Evolutionary conservation across 2,113 vertebrate species (phyloP).

Genomic region (Heptranchias perlo): DNA sequence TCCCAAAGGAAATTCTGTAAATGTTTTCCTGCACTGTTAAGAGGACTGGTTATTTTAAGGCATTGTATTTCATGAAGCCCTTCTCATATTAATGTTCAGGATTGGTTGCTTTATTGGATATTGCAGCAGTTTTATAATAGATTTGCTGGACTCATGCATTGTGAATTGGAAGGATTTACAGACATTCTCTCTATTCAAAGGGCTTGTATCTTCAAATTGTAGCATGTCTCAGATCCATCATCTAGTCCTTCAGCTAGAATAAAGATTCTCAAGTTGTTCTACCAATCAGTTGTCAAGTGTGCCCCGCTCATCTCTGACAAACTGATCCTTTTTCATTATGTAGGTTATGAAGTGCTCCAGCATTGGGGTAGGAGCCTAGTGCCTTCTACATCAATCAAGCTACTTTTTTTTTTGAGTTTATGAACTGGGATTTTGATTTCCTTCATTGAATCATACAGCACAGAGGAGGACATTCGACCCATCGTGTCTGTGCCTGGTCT

Average conservation of each 20-base stretch:
- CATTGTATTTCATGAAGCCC: neutral
- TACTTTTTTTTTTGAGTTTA: neutral
- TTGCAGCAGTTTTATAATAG: neutral
- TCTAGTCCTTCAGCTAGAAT: neutral
- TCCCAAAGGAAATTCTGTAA: neutral
- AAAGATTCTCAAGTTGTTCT: conserved; percentile 7
- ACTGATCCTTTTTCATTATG: conserved; percentile 1
- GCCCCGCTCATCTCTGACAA: neutral
- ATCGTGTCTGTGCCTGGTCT: neutral
- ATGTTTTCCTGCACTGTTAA: neutral
- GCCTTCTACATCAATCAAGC: neutral
- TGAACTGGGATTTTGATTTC: neutral
- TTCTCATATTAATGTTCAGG: neutral
- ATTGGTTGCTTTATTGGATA: neutral
- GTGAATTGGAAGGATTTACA: neutral
- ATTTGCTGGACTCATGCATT: neutral
- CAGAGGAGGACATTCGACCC: neutral
- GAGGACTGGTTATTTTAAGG: too few relatives aligned
- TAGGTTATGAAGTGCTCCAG: neutral
- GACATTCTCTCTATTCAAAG: neutral
- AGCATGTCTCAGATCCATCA: neutral
- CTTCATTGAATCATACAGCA: neutral
- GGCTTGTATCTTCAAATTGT: conserved; percentile 4
- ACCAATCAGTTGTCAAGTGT: conserved; percentile 7
- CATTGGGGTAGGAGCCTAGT: neutral